Evolutionary conservation across 2,113 vertebrate genomes (phyloP).

Genomic region (Archilochus colubris): DNA sequence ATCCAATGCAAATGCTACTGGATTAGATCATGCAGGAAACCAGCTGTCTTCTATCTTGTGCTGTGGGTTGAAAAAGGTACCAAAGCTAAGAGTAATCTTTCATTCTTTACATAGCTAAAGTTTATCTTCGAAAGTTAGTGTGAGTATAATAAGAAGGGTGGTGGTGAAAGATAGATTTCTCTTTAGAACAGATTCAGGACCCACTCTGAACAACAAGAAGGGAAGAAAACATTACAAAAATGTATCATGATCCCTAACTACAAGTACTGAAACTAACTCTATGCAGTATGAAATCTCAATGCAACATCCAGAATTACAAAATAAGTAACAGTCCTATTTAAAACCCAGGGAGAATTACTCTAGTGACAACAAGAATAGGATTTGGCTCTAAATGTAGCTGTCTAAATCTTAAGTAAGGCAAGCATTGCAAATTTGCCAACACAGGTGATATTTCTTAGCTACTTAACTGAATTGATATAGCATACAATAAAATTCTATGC

Average conservation of each 20-base stretch:
- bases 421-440: neutral
- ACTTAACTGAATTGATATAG: neutral
- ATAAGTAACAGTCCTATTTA: neutral
- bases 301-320: neutral
- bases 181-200: neutral
- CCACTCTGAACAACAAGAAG: neutral
- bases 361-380: neutral
- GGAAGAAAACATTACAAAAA: neutral
- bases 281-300: neutral
- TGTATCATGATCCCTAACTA: neutral
- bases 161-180: neutral
- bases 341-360: neutral
- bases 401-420: neutral
- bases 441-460: neutral
- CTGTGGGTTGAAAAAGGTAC: neutral
- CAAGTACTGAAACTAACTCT: neutral
- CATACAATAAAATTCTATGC: neutral
- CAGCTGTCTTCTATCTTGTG: neutral
- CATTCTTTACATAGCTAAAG: neutral
- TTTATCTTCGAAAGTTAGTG: neutral
- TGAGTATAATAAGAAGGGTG: neutral
- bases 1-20: neutral
- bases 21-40: neutral
- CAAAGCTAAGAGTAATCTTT: neutral
- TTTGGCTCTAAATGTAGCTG: neutral